These are phyloP conservation scores for Biston stratarius DNA, from an alignment of 2,888 invertebrate genomes.

Conservation along the genomic window DNA sequence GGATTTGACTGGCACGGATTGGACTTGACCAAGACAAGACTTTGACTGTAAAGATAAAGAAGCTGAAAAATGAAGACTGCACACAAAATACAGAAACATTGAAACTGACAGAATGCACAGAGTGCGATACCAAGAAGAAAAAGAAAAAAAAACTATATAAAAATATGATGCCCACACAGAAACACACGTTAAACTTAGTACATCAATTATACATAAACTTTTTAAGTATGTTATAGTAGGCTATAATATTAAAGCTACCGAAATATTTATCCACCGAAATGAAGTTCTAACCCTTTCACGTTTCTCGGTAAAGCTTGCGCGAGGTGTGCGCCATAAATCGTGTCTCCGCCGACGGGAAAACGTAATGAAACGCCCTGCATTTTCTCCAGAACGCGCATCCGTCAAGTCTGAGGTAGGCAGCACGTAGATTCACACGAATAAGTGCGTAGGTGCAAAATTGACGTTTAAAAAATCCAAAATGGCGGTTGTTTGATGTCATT, in stretches of 20 bases:
- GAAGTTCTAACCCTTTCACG: conserved; percentile 14
- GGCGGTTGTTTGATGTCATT: neutral
- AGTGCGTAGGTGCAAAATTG: conserved; percentile 46
- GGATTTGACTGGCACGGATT: no score
- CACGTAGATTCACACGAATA: conserved; percentile 39
- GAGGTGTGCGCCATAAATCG: conserved; percentile 69
- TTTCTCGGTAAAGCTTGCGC: conserved; percentile 31
- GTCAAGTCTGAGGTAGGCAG: conserved; percentile 54
- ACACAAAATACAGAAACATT: no score
- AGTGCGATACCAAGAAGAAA: no score
- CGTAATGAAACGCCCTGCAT: conserved; percentile 83
- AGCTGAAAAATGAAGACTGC: no score
- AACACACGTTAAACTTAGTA: no score
- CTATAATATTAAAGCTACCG: neutral
- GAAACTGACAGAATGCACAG: no score
- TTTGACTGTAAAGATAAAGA: no score
- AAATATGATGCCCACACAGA: no score
- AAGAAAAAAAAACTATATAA: no score
- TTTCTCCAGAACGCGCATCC: conserved; percentile 78
- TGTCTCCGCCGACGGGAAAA: conserved; percentile 70
- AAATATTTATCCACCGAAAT: conserved; percentile 12
- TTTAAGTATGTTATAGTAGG: neutral
- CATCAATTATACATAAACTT: no score
- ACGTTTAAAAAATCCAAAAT: conserved; percentile 13
- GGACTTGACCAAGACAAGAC: no score